phyloP scores from a whole-genome alignment of 2,888 invertebrate species.

The Phasia obesa region DNA sequence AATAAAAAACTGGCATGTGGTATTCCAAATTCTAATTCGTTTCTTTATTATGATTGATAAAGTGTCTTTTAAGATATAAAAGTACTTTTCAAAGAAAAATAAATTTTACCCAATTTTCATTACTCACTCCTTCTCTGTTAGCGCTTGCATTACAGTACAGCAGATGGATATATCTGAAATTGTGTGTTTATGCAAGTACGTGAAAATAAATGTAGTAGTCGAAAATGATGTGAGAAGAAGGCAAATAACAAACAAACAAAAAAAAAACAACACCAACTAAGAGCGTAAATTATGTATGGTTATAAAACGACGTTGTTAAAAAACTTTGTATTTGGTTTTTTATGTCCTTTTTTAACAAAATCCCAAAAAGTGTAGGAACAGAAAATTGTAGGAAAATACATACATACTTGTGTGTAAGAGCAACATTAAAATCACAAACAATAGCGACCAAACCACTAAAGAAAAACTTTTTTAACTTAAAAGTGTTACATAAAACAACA shows the following conservation, averaged over 20 bases:
- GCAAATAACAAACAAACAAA: conserved; percentile 20
- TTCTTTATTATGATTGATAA: too few relatives aligned
- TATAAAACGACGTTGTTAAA: conserved; percentile 58
- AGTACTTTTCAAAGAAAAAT: neutral
- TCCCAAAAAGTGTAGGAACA: conserved; percentile 20
- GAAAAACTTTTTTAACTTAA: conserved; percentile 38
- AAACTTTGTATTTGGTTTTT: conserved; percentile 35
- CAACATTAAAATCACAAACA: conserved; percentile 38
- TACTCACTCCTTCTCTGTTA: neutral
- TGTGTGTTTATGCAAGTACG: neutral
- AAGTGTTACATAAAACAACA: conserved; percentile 24
- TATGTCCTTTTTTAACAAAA: conserved; percentile 16
- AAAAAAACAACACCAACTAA: conserved; percentile 12
- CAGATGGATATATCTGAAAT: neutral
- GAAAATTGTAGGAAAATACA: neutral
- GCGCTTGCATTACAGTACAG: neutral
- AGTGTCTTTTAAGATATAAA: too few relatives aligned
- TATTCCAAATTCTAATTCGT: too few relatives aligned
- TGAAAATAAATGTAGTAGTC: conserved; percentile 20
- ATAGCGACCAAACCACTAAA: conserved; percentile 39
- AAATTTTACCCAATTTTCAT: neutral
- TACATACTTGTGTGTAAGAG: neutral
- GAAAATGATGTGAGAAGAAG: conserved; percentile 12
- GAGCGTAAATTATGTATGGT: conserved; percentile 57
- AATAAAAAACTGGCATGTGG: too few relatives aligned